Evolutionary conservation across 2,888 invertebrate species (phyloP).

Genomic region (Melinaea menophilus): DNA sequence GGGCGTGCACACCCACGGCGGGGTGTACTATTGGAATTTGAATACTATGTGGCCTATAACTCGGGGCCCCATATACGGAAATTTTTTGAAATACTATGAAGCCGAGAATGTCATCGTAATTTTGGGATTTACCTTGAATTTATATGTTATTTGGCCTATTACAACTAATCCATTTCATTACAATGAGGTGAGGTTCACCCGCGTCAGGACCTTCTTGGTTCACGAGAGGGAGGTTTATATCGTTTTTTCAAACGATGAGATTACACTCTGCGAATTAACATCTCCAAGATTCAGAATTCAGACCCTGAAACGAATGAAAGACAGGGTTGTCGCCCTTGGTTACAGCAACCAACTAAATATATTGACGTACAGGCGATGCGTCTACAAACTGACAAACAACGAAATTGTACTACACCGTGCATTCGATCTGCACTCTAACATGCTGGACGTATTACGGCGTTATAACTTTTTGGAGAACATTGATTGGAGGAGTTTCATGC

Average conservation of each 20-base stretch:
- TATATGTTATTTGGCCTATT: conserved; percentile 2
- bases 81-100: conserved; percentile 5
- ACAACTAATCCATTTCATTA: background rate
- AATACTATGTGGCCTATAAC: background rate
- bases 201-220: conserved; percentile 6
- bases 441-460: background rate
- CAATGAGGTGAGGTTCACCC: conserved; percentile 1
- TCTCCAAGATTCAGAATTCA: background rate
- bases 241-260: conserved; percentile 5
- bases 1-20: conserved; percentile 4
- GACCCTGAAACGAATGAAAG: background rate
- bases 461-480: conserved; percentile 1
- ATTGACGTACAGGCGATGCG: background rate
- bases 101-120: conserved; percentile 1
- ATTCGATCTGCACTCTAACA: conserved; percentile 1
- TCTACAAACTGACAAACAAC: background rate
- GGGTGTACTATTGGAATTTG: conserved; percentile 3
- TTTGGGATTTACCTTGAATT: background rate
- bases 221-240: background rate
- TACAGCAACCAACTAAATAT: conserved; percentile 1
- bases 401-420: background rate
- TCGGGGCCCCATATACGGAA: conserved; percentile 1
- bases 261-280: background rate
- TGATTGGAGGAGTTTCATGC: conserved; percentile 2
- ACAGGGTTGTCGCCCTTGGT: conserved; percentile 2